Base-by-base conservation (phyloP, 1,140 invertebrate genomes). In the Brachionus rotundiformis region DNA sequence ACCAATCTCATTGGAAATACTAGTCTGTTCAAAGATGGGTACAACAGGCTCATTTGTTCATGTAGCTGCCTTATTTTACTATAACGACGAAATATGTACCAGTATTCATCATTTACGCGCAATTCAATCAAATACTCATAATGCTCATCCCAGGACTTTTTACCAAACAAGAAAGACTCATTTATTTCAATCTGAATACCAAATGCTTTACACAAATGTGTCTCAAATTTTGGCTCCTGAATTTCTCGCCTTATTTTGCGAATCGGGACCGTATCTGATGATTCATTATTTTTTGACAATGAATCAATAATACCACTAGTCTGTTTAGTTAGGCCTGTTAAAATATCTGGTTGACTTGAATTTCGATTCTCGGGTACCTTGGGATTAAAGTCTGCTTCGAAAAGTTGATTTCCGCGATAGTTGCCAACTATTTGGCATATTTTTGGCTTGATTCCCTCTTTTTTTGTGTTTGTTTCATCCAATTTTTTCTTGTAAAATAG, bases 61-160 rank as follows among this genome's bases (percentile, higher is more conserved):
- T 73, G 68, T 8, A 73, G 19, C 44, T 73, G 68, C 11, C 68
- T 23, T 5, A 73, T 73, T 25, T 73, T 73, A n/a, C 68, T 73
- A 29, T 73, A 73, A 6, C 68, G 33, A 25, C 68, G 33, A 73
- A 73, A 73, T 29, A 73, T 73, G 36, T 41, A 44, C 68, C 68
- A 73, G 25, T 73, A 19, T 31, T 73, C 68, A 44, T 73, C 68
- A 44, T 73, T 73, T 44, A 73, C 3, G 13, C 68, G 33, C 19
- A 73, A 44, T 73, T 73, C 68, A 1, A 73, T 73, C 41, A 73
- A 73, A 73, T 73, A 73, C 1, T 73, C 68, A n/a, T 73, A 73
- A n/a, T 73, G 68, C 23, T 73, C 68, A 25, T 73, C 68, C 68
- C 68, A 73, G 19, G 68, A 73, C 19, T 73, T 73, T 73, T 73